Evolutionary conservation across 2,888 invertebrate genomes (phyloP).

Genomic region (Zaprionus bogoriensis): DNA sequence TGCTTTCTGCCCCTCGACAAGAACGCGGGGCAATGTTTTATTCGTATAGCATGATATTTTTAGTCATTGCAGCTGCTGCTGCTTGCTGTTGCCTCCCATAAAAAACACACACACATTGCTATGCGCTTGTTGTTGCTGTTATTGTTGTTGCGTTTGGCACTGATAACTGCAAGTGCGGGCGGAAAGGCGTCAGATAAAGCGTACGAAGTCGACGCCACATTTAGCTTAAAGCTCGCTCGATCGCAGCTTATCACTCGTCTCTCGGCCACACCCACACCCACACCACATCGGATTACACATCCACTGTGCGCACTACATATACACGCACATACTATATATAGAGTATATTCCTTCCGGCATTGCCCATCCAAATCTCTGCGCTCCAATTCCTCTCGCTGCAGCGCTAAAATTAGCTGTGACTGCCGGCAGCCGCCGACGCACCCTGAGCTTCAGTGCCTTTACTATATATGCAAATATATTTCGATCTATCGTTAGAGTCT

Average conservation of each 20-base stretch:
- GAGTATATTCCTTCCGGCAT: background rate
- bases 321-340: background rate
- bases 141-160: background rate
- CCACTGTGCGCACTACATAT: too few relatives aligned
- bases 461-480: background rate
- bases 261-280: constrained; percentile 14
- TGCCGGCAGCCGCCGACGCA: constrained; percentile 4
- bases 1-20: background rate
- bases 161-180: constrained; percentile 50
- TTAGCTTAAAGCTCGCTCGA: constrained; percentile 32
- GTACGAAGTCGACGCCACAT: constrained; percentile 10
- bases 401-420: constrained; percentile 47
- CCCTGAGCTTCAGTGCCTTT: constrained; percentile 16
- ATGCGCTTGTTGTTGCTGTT: constrained; percentile 2
- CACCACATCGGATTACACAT: constrained; percentile 23
- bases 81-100: constrained; percentile 34
- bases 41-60: constrained; percentile 50
- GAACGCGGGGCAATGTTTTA: constrained; percentile 41
- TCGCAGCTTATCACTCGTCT: constrained; percentile 38
- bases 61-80: constrained; percentile 55
- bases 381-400: constrained; percentile 42
- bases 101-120: constrained; percentile 20
- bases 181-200: constrained; percentile 60
- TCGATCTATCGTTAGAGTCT: too few relatives aligned
- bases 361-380: constrained; percentile 25